Conservation (phyloP, 2,113 vertebrate species). For the Cyanistes caeruleus region DNA sequence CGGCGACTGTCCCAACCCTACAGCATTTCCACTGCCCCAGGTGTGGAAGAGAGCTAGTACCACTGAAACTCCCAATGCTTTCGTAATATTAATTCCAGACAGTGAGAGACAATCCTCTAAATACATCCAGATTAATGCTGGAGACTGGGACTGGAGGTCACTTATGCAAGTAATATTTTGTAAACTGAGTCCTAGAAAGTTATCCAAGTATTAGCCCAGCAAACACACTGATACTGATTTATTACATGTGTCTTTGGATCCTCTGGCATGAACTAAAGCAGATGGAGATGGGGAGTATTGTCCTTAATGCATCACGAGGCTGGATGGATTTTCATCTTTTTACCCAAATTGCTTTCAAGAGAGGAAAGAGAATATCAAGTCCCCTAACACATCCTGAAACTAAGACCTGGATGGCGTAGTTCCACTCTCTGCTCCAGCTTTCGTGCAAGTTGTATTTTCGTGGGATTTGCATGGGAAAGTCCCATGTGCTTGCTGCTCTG, state of each 20-base stretch:
- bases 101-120: slow-evolving; percentile 58
- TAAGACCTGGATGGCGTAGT: not conserved
- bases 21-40: not conserved
- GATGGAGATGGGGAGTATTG: not conserved
- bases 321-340: not conserved
- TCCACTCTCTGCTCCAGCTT: not conserved
- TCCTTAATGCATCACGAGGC: not conserved
- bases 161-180: slow-evolving; percentile 43
- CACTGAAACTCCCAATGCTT: not conserved
- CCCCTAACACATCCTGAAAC: not conserved
- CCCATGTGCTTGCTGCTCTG: not conserved
- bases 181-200: slow-evolving; percentile 51
- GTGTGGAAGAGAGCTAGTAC: not conserved
- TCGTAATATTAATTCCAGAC: slow-evolving; percentile 14
- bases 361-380: not conserved
- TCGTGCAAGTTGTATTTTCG: not conserved
- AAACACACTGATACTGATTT: not conserved
- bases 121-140: slow-evolving; percentile 44
- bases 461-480: not conserved
- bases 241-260: not conserved
- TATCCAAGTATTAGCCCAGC: slow-evolving; percentile 11
- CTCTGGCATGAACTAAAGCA: not conserved
- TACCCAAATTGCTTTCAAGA: not conserved
- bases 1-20: not conserved
- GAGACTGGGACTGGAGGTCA: not conserved